Base-by-base conservation (phyloP, 2,113 vertebrate species). In the Pogona vitticeps region DNA sequence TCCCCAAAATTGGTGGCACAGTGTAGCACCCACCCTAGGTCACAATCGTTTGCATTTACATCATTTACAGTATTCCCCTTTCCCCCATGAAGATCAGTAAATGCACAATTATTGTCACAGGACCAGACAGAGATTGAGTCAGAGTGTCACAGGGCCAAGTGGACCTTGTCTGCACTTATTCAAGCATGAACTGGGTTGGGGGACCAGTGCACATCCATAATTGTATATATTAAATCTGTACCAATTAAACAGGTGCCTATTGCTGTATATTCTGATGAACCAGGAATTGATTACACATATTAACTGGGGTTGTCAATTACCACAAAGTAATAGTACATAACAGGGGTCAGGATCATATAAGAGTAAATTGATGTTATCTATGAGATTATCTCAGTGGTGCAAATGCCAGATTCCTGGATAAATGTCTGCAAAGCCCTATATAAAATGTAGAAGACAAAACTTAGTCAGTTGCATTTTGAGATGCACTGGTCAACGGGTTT, bases 231-330 rank as follows among this genome's bases (percentile, higher is more conserved):
- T 58, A 65, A 91, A 90, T 65, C 46, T 2, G 17, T 86, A 67
- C 85, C 76, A 2, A 46, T 80, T 90, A 89, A 84, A 93, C 76
- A 88, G 76, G 56, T 52, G 92, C 42, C 88, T 67, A 23, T 86
- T 88, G 73, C 81, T 91, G 78, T 87, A 76, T 90, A 86, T 93
- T 95, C 90, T 91, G 83, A 21, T 90, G 89, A 71, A 94, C 83
- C 81, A 86, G 86, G 82, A 91, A 75, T 80, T 91, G 56, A 46
- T 90, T 86, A 83, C 84, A 7, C 58, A 12, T 87, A 67, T 80
- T 93, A 88, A 87, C 65, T 76, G 17, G 0, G 3, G 61, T 40
- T 83, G 68, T 65, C 84, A 89, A 20, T 85, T 87, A 89, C 88
- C 82, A 58, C 82, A 91, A 95, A 85, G 79, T 26, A 52, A 6